phyloP scores from a whole-genome alignment of 2,113 vertebrate genomes.

The Oncorhynchus gorbuscha region DNA sequence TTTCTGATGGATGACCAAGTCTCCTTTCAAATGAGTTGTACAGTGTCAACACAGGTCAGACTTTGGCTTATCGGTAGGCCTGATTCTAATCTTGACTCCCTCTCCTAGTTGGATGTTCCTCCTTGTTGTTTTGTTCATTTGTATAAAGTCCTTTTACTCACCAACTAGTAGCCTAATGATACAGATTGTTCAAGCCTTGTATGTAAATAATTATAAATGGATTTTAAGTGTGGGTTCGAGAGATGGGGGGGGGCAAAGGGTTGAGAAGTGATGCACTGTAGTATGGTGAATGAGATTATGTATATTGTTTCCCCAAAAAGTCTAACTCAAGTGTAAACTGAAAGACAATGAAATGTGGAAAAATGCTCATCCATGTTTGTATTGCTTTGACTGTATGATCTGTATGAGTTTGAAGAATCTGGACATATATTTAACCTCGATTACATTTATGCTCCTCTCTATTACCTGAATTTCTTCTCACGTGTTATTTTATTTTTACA shows the following conservation, averaged over 20 bases:
- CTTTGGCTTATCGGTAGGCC: too few relatives aligned
- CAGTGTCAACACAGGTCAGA: too few relatives aligned
- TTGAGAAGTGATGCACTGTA: slow-evolving; percentile 59
- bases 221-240: slow-evolving; percentile 61
- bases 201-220: slow-evolving; percentile 68
- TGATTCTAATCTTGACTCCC: too few relatives aligned
- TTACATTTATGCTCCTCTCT: slow-evolving; percentile 87
- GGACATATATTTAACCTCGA: slow-evolving; percentile 92
- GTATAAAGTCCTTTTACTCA: slow-evolving; percentile 28
- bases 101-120: too few relatives aligned
- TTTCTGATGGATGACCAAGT: not conserved
- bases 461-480: slow-evolving; percentile 12
- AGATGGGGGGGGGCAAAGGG: slow-evolving; percentile 46
- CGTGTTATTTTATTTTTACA: not conserved
- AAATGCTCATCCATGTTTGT: slow-evolving; percentile 69
- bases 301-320: slow-evolving; percentile 55
- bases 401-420: slow-evolving; percentile 74
- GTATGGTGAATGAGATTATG: slow-evolving; percentile 54
- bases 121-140: slow-evolving; percentile 14
- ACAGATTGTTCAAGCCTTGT: slow-evolving; percentile 51
- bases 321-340: slow-evolving; percentile 44
- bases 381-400: slow-evolving; percentile 80
- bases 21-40: not conserved
- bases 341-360: slow-evolving; percentile 43
- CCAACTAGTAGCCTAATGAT: slow-evolving; percentile 30